Conservation (phyloP, 2,113 vertebrate species). For the Pterocles orientalis region DNA sequence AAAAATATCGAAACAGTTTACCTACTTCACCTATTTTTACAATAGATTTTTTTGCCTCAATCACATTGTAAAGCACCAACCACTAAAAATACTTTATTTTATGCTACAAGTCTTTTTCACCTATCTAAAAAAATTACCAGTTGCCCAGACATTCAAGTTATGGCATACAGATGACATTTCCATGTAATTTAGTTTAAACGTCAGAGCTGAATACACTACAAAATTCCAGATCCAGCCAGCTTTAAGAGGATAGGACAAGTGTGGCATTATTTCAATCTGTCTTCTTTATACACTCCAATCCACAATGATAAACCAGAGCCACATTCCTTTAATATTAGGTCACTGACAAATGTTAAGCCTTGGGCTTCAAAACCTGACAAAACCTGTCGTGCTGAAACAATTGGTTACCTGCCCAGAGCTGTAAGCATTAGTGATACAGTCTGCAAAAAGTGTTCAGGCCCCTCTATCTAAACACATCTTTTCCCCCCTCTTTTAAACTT, state of each 20-base stretch:
- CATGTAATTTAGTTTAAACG: not conserved
- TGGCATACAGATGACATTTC: not conserved
- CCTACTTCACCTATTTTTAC: not conserved
- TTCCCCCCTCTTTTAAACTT: not conserved
- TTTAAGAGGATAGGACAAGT: conserved; percentile 32
- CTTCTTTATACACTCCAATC: conserved; percentile 12
- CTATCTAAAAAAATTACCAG: not conserved
- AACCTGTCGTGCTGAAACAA: conserved; percentile 29
- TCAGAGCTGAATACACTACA: not conserved
- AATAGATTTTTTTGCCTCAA: not conserved
- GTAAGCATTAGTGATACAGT: not conserved
- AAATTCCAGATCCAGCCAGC: not conserved
- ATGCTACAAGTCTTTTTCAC: not conserved
- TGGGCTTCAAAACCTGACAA: conserved; percentile 53
- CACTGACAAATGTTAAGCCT: conserved; percentile 55
- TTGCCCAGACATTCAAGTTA: not conserved
- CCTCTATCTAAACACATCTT: not conserved
- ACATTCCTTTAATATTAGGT: conserved; percentile 59
- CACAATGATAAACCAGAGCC: not conserved
- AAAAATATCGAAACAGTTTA: not conserved
- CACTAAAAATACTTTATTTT: not conserved
- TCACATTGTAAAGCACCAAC: not conserved
- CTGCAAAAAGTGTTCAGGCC: not conserved
- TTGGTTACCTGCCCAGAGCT: conserved; percentile 24
- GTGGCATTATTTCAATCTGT: not conserved